Conservation (phyloP, 2,888 invertebrate species). For the Proisotoma minuta region DNA sequence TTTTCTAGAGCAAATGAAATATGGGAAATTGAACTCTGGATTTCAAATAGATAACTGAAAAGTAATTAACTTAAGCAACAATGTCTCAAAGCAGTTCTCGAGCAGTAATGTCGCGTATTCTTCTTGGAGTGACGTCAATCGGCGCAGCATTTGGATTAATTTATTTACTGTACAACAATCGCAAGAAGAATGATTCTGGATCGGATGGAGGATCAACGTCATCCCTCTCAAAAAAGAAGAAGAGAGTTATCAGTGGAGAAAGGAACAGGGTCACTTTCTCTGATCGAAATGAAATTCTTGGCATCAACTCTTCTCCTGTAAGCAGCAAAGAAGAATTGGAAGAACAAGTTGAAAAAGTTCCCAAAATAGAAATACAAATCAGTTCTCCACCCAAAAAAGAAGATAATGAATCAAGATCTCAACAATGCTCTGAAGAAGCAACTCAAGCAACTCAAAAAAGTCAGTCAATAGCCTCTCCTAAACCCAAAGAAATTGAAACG, state of each 20-base stretch:
- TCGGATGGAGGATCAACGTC: background rate
- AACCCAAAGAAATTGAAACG: too few relatives aligned
- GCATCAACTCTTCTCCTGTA: background rate
- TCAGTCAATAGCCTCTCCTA: too few relatives aligned
- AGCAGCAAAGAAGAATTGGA: background rate
- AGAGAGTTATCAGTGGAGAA: background rate
- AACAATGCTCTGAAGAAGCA: too few relatives aligned
- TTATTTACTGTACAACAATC: conserved; percentile 32
- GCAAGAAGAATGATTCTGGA: conserved; percentile 10
- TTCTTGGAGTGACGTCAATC: conserved; percentile 32
- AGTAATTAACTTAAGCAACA: conserved; percentile 11
- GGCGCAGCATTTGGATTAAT: conserved; percentile 32
- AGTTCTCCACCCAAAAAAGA: too few relatives aligned
- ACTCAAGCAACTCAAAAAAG: too few relatives aligned
- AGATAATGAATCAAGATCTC: too few relatives aligned
- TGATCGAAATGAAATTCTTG: conserved; percentile 9
- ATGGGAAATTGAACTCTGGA: too few relatives aligned
- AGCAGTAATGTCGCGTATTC: conserved; percentile 28
- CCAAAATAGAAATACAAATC: too few relatives aligned
- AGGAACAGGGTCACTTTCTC: conserved; percentile 11
- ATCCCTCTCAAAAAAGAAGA: background rate
- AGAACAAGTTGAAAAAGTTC: too few relatives aligned
- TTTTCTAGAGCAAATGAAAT: too few relatives aligned
- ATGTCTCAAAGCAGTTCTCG: conserved; percentile 6
- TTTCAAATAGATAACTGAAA: too few relatives aligned